Conservation (phyloP, 2,113 vertebrate species). For the Chaetops frenatus region DNA sequence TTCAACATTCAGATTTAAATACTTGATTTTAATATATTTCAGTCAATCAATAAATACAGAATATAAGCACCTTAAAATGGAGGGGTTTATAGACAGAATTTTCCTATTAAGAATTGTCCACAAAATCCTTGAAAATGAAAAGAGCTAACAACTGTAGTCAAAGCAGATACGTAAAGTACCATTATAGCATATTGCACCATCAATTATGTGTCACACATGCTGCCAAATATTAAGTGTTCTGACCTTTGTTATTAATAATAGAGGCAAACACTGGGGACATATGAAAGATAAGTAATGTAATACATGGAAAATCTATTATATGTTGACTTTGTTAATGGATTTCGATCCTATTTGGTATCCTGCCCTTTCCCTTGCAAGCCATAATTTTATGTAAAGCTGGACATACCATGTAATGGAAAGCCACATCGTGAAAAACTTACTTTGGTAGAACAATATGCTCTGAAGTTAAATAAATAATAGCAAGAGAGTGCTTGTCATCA, state of each 20-base stretch:
- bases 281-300: background rate
- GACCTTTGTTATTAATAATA: constrained; percentile 56
- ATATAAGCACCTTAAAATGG: background rate
- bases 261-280: background rate
- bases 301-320: background rate
- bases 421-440: background rate
- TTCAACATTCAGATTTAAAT: background rate
- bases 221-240: constrained; percentile 61
- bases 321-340: background rate
- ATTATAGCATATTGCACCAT: background rate
- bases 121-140: constrained; percentile 35
- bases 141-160: background rate
- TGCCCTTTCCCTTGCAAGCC: background rate
- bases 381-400: background rate
- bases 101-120: background rate
- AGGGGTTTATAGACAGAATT: background rate
- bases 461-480: background rate
- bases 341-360: background rate
- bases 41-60: background rate
- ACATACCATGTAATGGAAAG: background rate
- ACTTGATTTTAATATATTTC: background rate
- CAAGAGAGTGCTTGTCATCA: background rate
- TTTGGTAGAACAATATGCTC: background rate
- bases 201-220: background rate
- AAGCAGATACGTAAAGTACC: background rate